Evolutionary conservation across 2,888 invertebrate genomes (phyloP).

Genomic region (Oscheius sp.): DNA sequence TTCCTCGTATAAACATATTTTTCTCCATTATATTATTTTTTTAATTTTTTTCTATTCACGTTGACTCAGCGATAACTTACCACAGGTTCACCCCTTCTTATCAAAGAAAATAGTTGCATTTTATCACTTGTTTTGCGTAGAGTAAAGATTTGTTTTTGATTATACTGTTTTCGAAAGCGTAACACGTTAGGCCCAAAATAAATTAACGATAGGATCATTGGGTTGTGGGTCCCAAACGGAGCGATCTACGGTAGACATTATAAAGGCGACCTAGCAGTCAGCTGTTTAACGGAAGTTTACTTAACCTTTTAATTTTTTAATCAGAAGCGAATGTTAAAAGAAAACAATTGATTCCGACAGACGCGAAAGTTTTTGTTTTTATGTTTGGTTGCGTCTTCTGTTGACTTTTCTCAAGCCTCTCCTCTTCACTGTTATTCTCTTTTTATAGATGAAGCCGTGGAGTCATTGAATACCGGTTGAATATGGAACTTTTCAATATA

Average conservation of each 20-base stretch:
- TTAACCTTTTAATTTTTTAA: background rate
- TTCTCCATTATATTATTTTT: too few species aligned
- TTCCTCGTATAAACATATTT: too few species aligned
- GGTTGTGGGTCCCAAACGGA: background rate
- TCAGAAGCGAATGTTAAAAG: background rate
- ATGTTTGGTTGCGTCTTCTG: background rate
- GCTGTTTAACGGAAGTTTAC: constrained; percentile 8
- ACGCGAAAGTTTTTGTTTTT: constrained; percentile 7
- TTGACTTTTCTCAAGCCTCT: constrained; percentile 18
- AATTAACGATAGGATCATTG: background rate
- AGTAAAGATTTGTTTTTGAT: too few species aligned
- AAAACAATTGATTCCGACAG: background rate
- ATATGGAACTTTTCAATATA: constrained; percentile 29
- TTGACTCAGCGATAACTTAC: too few species aligned
- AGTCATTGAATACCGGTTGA: constrained; percentile 1
- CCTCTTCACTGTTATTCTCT: background rate
- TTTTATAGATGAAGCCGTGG: constrained; percentile 18
- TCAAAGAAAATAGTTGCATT: too few species aligned
- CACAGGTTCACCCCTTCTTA: too few species aligned
- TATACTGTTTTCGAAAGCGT: too few species aligned
- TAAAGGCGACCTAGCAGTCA: constrained; percentile 19
- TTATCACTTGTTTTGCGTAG: too few species aligned
- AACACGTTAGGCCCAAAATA: too few species aligned
- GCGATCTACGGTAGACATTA: constrained; percentile 22
- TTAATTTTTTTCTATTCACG: too few species aligned